Evolutionary conservation across 2,113 vertebrate genomes (phyloP).

Genomic region (Lepus americanus): DNA sequence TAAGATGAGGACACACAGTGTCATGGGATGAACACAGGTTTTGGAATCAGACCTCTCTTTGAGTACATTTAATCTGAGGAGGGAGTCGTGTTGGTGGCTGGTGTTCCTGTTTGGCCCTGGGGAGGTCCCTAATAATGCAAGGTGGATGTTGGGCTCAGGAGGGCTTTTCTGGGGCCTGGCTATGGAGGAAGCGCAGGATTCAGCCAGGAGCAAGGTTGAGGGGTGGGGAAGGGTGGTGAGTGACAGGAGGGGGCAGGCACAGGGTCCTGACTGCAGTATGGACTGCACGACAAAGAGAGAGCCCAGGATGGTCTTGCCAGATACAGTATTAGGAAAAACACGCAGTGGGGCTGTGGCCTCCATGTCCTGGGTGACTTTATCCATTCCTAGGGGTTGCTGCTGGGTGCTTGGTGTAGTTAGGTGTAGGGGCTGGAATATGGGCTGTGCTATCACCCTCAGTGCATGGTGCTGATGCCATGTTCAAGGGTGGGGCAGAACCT

Average conservation of each 20-base stretch:
- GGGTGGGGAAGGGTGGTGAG: not conserved
- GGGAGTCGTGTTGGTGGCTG: not conserved
- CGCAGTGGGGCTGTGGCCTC: not conserved
- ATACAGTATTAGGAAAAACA: not conserved
- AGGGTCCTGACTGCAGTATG: not conserved
- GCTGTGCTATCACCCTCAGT: not conserved
- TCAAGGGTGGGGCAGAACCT: not conserved
- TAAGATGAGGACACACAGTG: not conserved
- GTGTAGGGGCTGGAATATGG: not conserved
- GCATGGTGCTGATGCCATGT: not conserved
- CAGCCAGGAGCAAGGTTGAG: not conserved
- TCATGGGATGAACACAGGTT: not conserved
- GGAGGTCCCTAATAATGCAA: not conserved
- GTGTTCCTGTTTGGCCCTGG: not conserved
- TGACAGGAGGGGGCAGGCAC: not conserved
- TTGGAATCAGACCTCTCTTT: conserved; percentile 38
- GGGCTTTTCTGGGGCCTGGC: not conserved
- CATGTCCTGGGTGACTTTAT: not conserved
- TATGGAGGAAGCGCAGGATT: not conserved
- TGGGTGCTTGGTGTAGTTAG: not conserved
- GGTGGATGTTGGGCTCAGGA: not conserved
- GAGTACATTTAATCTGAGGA: not conserved
- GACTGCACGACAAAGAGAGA: not conserved
- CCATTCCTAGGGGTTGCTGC: not conserved
- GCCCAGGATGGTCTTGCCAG: not conserved